These are phyloP conservation scores for Eleutherodactylus coqui DNA, from an alignment of 2,797 vertebrate species.

Conservation along the genomic window DNA sequence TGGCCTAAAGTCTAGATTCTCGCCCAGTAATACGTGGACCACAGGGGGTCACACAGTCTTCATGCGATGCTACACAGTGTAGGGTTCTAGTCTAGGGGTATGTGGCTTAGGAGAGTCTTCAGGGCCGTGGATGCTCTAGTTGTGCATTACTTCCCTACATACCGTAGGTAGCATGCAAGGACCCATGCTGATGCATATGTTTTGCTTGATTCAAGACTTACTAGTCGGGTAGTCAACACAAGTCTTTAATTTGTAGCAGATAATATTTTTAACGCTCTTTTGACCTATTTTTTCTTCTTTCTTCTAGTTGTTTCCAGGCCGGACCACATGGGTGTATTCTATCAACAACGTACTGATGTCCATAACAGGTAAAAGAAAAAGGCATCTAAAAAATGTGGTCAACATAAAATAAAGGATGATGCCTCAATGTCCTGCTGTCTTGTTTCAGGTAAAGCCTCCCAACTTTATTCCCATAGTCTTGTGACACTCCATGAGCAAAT, in stretches of 20 bases:
- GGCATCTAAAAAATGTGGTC: background rate
- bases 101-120: background rate
- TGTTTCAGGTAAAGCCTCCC: slow-evolving; percentile 81
- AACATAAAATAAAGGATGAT: background rate
- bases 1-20: background rate
- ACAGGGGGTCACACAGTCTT: background rate
- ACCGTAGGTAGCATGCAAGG: no score
- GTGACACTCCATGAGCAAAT: slow-evolving; percentile 87
- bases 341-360: slow-evolving; percentile 88
- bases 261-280: no score
- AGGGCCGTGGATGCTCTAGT: background rate
- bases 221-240: background rate
- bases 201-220: background rate
- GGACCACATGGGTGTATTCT: slow-evolving; percentile 87
- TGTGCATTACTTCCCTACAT: background rate
- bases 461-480: slow-evolving; percentile 87
- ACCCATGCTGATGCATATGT: no score
- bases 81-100: background rate
- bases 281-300: background rate
- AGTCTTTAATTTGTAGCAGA: background rate
- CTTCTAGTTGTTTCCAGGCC: slow-evolving; percentile 84
- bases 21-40: no score
- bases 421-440: background rate
- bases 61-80: background rate
- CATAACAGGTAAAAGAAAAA: slow-evolving; percentile 80